phyloP scores from a whole-genome alignment of 2,113 vertebrate species.

The Rattus rattus region DNA sequence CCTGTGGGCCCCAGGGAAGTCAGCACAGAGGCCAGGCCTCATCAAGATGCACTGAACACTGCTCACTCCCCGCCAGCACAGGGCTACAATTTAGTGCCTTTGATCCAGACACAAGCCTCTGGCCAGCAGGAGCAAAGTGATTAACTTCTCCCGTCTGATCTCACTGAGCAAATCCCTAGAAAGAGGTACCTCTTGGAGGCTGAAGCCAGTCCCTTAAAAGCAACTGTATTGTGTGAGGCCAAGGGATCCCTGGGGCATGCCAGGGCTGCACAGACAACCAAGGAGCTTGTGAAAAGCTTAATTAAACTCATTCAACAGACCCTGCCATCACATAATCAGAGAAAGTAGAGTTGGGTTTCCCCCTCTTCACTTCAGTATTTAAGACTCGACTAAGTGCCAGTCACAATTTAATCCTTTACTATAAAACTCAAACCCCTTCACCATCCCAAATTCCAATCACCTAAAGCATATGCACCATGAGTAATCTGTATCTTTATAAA shows the following conservation, averaged over 20 bases:
- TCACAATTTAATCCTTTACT: neutral
- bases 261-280: neutral
- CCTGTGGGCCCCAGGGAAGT: neutral
- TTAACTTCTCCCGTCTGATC: conserved; percentile 40
- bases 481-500: conserved; percentile 50
- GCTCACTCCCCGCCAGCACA: conserved; percentile 14
- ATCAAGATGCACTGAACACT: rapidly evolving
- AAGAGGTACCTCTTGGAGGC: neutral
- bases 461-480: neutral
- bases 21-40: neutral
- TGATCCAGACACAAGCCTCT: neutral
- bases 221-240: neutral
- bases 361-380: neutral
- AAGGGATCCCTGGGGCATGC: neutral
- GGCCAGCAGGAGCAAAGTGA: conserved; percentile 49
- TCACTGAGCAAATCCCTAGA: neutral
- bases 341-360: neutral
- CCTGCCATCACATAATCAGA: neutral
- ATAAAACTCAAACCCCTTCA: neutral
- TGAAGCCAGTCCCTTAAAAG: neutral
- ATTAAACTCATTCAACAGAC: conserved; percentile 60
- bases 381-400: conserved; percentile 18
- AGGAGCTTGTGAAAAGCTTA: conserved; percentile 24
- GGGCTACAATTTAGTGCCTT: conserved; percentile 7
- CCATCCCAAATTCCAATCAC: neutral